phyloP scores from a whole-genome alignment of 2,113 vertebrate species.

The Pogona vitticeps region DNA sequence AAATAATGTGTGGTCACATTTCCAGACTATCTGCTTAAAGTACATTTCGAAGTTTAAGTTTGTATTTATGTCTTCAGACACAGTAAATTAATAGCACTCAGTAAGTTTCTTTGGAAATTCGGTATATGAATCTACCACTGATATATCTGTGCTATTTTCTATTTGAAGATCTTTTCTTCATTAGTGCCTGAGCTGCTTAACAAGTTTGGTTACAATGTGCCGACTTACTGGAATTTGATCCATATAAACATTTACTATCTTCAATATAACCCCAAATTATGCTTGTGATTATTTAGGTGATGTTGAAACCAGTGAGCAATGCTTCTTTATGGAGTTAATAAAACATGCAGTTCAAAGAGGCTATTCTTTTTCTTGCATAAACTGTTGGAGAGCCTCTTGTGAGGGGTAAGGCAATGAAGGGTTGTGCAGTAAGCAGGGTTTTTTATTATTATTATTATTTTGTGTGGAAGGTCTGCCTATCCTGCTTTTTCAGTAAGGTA shows the following conservation, averaged over 20 bases:
- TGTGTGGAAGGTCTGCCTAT: neutral
- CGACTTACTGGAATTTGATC: neutral
- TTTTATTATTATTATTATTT: too few species aligned
- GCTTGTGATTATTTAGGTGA: neutral
- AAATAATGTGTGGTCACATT: too few species aligned
- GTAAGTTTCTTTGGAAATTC: neutral
- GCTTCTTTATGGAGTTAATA: slow-evolving; percentile 7
- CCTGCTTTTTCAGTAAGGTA: neutral
- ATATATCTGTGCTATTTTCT: neutral
- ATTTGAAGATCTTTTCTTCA: neutral
- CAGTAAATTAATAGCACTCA: neutral
- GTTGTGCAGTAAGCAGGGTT: neutral
- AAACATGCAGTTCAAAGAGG: neutral
- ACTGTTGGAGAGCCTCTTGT: neutral
- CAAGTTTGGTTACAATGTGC: neutral
- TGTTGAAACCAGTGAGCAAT: neutral
- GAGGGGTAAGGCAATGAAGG: neutral
- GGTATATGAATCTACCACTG: neutral
- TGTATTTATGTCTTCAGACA: neutral
- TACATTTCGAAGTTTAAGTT: neutral
- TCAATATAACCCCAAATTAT: neutral
- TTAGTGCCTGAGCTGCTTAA: neutral
- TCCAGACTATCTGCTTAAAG: neutral
- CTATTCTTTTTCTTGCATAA: neutral
- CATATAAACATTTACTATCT: neutral